Percentiles rank a stretch among this genome's conserved stretches.
These are phyloP conservation scores for Peromyscus californicus DNA, from an alignment of 2,113 vertebrate genomes.

Conservation along the genomic window DNA sequence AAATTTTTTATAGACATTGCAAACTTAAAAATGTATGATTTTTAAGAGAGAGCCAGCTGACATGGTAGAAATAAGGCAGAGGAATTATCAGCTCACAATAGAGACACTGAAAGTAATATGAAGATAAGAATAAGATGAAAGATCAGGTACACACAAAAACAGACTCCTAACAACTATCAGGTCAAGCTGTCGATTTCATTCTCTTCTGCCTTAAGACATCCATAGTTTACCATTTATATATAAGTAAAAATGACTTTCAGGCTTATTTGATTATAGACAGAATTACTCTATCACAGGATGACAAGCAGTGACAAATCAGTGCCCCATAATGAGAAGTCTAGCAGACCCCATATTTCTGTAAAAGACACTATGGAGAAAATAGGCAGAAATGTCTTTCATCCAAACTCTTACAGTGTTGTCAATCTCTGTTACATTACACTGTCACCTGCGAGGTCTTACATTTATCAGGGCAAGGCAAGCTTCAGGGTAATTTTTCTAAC, in stretches of 20 bases:
- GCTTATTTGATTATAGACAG: slow-evolving; percentile 68
- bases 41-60: not conserved
- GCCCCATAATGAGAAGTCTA: slow-evolving; percentile 58
- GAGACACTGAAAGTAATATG: not conserved
- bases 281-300: slow-evolving; percentile 76
- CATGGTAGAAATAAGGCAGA: not conserved
- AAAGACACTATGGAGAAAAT: not conserved
- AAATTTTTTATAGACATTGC: not conserved
- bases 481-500: slow-evolving; percentile 56
- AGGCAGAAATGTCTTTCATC: slow-evolving; percentile 35
- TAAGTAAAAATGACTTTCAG: slow-evolving; percentile 73
- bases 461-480: slow-evolving; percentile 13
- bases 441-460: slow-evolving; percentile 18
- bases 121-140: not conserved
- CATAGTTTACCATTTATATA: slow-evolving; percentile 70
- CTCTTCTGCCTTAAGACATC: not conserved
- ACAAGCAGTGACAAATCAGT: slow-evolving; percentile 69
- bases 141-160: not conserved
- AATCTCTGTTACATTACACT: slow-evolving; percentile 42
- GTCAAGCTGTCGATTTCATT: slow-evolving; percentile 18
- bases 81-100: not conserved
- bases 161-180: slow-evolving; percentile 28
- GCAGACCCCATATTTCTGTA: not conserved
- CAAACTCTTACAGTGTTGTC: not conserved
- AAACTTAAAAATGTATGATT: not conserved